phyloP scores from a whole-genome alignment of 2,797 vertebrate species.

The Diplodus sargus region DNA sequence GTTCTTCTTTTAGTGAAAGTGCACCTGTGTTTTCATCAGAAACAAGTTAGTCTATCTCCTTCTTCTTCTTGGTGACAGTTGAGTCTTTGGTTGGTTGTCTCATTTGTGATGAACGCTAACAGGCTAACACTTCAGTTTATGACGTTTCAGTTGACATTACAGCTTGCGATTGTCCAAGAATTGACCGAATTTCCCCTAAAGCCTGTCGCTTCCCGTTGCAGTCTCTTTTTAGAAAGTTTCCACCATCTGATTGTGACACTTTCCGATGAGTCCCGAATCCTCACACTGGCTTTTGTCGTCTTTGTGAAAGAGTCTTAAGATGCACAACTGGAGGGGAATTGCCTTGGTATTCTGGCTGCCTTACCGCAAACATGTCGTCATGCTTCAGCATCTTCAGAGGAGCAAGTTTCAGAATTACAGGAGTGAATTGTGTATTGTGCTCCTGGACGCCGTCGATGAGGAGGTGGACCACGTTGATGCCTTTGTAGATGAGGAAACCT shows the following conservation, averaged over 20 bases:
- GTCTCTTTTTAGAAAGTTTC: slow-evolving; percentile 5
- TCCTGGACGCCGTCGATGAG: too few relatives aligned
- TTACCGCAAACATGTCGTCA: slow-evolving; percentile 6
- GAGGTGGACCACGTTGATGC: background rate
- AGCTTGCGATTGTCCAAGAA: background rate
- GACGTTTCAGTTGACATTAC: too few relatives aligned
- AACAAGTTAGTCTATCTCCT: background rate
- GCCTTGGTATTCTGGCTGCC: background rate
- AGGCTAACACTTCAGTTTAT: slow-evolving; percentile 4
- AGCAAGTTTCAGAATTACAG: background rate
- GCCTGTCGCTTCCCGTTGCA: background rate
- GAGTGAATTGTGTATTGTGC: background rate
- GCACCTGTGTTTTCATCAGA: background rate
- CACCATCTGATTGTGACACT: slow-evolving; percentile 12
- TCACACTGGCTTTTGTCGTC: slow-evolving; percentile 21
- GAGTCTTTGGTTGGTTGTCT: background rate
- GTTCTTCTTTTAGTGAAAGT: background rate
- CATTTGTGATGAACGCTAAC: background rate
- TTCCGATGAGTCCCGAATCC: slow-evolving; percentile 30
- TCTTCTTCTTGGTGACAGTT: background rate
- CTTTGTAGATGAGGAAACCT: slow-evolving; percentile 1
- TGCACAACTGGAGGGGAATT: background rate
- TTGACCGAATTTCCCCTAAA: background rate
- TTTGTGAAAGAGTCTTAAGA: slow-evolving; percentile 28
- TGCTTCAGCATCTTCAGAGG: background rate